Percentiles rank a stretch among this genome's conserved stretches.
phyloP scores from a whole-genome alignment of 2,888 invertebrate genomes.

The Esperia sulphurella region DNA sequence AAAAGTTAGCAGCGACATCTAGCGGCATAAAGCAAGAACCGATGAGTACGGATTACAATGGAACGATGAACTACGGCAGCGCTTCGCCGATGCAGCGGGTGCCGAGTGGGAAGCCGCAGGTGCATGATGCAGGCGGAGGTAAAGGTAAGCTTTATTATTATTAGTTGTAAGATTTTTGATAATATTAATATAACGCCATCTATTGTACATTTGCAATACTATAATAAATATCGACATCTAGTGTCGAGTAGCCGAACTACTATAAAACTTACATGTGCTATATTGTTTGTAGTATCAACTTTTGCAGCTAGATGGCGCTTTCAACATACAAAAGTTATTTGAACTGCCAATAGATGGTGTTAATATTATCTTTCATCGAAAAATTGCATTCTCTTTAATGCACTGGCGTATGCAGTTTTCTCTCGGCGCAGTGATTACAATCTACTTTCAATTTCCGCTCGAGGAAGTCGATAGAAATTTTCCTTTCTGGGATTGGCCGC shows the following conservation, averaged over 20 bases:
- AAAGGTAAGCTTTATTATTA: conserved; percentile 64
- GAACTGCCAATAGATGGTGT: conserved; percentile 43
- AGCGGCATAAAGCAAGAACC: conserved; percentile 79
- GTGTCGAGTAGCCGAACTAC: conserved; percentile 22
- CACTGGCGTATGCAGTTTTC: conserved; percentile 55
- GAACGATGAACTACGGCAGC: conserved; percentile 73
- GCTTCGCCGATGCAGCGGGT: conserved; percentile 75
- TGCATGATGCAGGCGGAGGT: conserved; percentile 75
- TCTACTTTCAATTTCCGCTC: conserved; percentile 75
- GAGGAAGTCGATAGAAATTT: conserved; percentile 68
- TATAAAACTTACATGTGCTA: neutral
- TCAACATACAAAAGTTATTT: neutral
- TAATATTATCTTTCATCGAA: conserved; percentile 11
- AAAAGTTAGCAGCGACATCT: conserved; percentile 89
- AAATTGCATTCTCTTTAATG: conserved; percentile 16
- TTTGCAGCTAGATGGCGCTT: conserved; percentile 39
- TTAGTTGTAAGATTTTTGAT: neutral
- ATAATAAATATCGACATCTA: conserved; percentile 33
- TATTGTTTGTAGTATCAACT: neutral
- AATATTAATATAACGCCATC: neutral
- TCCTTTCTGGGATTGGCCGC: conserved; percentile 64
- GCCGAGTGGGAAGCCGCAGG: conserved; percentile 74
- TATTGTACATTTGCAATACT: neutral
- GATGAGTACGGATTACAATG: conserved; percentile 70
- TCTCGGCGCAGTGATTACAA: conserved; percentile 47